phyloP scores from a whole-genome alignment of 2,888 invertebrate species.

The Cordilura impudica region DNA sequence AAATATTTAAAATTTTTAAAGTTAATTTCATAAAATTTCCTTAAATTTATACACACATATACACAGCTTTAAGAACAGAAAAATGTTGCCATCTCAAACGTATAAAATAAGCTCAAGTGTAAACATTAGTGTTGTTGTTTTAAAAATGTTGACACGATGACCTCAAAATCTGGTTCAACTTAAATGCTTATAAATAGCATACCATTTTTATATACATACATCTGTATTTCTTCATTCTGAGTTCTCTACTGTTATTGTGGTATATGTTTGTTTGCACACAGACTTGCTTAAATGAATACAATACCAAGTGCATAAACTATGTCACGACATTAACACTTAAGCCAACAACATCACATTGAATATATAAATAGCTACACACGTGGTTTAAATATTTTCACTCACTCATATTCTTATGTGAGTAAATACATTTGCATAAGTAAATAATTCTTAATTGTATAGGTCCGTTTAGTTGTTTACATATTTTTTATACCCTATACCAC shows the following conservation, averaged over 20 bases:
- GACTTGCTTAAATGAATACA: background rate
- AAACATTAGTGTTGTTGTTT: conserved; percentile 54
- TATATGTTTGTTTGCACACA: background rate
- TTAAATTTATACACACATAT: too few relatives aligned
- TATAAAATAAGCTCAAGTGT: conserved; percentile 57
- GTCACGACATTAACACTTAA: conserved; percentile 62
- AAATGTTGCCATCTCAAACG: too few relatives aligned
- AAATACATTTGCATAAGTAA: background rate
- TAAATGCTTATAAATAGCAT: conserved; percentile 62
- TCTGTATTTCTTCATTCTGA: conserved; percentile 35
- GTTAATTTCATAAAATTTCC: too few relatives aligned
- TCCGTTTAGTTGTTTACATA: background rate
- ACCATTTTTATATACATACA: conserved; percentile 9
- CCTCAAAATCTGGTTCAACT: conserved; percentile 59
- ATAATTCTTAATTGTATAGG: background rate
- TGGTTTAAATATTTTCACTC: background rate
- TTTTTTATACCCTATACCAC: too few relatives aligned
- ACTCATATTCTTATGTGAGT: background rate
- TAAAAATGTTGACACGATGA: conserved; percentile 60
- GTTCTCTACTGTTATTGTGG: too few relatives aligned
- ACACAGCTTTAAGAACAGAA: too few relatives aligned
- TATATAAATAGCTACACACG: background rate
- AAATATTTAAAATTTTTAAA: too few relatives aligned
- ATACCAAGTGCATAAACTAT: conserved; percentile 45
- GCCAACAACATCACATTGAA: conserved; percentile 23